A percentile compares a stretch with the other conserved stretches of the same genome.
These are phyloP conservation scores for Chloroclysta siterata DNA, from an alignment of 2,888 invertebrate genomes.

Conservation along the genomic window DNA sequence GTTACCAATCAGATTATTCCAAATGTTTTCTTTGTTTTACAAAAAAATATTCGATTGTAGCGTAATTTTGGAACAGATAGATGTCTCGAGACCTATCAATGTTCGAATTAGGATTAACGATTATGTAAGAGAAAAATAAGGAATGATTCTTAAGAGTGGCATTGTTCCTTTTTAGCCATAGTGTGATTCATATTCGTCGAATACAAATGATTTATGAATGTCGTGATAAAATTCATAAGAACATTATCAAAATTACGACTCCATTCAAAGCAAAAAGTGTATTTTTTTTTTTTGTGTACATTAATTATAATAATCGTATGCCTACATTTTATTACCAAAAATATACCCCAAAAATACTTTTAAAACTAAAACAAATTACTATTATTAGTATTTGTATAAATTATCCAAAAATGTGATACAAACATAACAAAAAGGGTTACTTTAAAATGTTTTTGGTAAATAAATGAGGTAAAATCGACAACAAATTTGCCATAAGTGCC, in stretches of 20 bases:
- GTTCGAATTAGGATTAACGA: slow-evolving; percentile 60
- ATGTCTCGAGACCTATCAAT: slow-evolving; percentile 42
- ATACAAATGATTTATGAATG: background rate
- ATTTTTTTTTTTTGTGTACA: slow-evolving; percentile 3
- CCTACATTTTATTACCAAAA: slow-evolving; percentile 28
- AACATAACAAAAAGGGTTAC: slow-evolving; percentile 5
- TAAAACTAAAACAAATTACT: background rate
- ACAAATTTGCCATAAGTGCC: slow-evolving; percentile 77
- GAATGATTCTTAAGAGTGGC: slow-evolving; percentile 22
- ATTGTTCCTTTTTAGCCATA: slow-evolving; percentile 44
- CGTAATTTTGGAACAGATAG: slow-evolving; percentile 18
- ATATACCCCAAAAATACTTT: slow-evolving; percentile 3
- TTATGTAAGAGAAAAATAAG: slow-evolving; percentile 16
- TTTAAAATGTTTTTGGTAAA: slow-evolving; percentile 20
- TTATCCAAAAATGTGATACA: slow-evolving; percentile 8
- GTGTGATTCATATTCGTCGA: slow-evolving; percentile 7
- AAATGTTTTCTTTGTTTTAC: background rate
- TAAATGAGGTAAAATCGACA: slow-evolving; percentile 13
- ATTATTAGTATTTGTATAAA: background rate
- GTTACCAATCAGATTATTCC: slow-evolving; percentile 3
- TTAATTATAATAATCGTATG: slow-evolving; percentile 1
- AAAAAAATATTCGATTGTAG: slow-evolving; percentile 1
- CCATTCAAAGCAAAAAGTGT: slow-evolving; percentile 7
- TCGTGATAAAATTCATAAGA: background rate
- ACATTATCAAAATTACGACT: background rate